These are phyloP conservation scores for Siphamia tubifer DNA, from an alignment of 2,113 vertebrate species.

Conservation along the genomic window DNA sequence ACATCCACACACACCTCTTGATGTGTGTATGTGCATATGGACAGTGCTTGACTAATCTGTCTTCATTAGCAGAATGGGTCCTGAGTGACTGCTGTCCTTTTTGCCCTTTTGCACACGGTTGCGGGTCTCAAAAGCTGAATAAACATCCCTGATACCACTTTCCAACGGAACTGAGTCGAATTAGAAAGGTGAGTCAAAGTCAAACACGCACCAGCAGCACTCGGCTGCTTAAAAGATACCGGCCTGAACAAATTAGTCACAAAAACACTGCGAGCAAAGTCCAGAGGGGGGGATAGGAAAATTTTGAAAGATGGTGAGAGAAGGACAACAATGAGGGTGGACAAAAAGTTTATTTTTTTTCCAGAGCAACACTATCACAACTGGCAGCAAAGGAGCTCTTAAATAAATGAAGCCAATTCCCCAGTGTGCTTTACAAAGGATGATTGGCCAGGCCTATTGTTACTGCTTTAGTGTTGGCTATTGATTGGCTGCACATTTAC, in stretches of 20 bases:
- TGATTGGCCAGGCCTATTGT: constrained; percentile 37
- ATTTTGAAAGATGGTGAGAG: neutral
- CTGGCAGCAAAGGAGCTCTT: constrained; percentile 38
- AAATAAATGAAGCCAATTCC: constrained; percentile 52
- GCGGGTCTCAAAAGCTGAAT: constrained; percentile 24
- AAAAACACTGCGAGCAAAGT: neutral
- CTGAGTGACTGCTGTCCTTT: constrained; percentile 51
- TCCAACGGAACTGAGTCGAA: constrained; percentile 22
- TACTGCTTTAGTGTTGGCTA: constrained; percentile 51
- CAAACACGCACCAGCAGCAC: constrained; percentile 20
- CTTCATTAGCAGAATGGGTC: constrained; percentile 44
- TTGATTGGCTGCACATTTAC: constrained; percentile 71
- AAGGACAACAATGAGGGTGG: neutral
- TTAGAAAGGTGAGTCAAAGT: constrained; percentile 49
- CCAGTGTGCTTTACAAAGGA: constrained; percentile 24
- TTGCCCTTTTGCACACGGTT: constrained; percentile 21
- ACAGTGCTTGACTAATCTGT: constrained; percentile 41
- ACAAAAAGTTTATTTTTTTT: neutral
- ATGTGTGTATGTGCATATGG: neutral
- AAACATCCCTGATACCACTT: constrained; percentile 29
- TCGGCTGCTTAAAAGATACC: constrained; percentile 9
- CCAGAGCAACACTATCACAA: neutral
- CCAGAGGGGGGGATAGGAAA: neutral
- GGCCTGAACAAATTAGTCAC: constrained; percentile 17
- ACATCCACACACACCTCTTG: no score